Conservation (phyloP, 2,113 vertebrate genomes). For the Chauna torquata region DNA sequence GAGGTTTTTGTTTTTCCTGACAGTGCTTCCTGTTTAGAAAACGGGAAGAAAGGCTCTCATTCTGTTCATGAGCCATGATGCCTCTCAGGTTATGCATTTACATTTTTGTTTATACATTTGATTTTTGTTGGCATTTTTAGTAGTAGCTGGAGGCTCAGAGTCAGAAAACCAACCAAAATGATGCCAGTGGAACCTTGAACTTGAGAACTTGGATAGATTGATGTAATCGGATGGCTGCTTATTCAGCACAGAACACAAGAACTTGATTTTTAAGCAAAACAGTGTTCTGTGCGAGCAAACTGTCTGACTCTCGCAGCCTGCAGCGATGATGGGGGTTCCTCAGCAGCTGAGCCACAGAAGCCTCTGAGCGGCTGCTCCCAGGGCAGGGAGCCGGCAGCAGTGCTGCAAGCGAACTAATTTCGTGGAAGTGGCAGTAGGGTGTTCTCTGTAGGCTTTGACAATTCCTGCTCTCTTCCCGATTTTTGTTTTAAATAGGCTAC, state of each 20-base stretch:
- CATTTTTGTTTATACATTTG: background rate
- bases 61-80: background rate
- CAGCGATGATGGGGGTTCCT: accelerated
- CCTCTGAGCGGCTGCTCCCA: background rate
- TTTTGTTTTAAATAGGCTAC: background rate
- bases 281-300: background rate
- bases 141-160: background rate
- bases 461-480: background rate
- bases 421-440: background rate
- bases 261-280: background rate
- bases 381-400: background rate
- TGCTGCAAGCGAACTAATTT: accelerated
- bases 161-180: background rate
- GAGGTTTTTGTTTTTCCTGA: background rate
- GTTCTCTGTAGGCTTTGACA: background rate
- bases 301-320: accelerated
- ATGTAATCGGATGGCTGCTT: background rate
- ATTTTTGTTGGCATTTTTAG: background rate
- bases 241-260: background rate
- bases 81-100: background rate
- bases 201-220: background rate
- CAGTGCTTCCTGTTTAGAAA: background rate
- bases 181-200: background rate
- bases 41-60: background rate
- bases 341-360: background rate